A percentile compares a stretch with the other conserved stretches of the same genome.
Conservation (phyloP, 2,888 invertebrate genomes). For the Arctia plantaginis region DNA sequence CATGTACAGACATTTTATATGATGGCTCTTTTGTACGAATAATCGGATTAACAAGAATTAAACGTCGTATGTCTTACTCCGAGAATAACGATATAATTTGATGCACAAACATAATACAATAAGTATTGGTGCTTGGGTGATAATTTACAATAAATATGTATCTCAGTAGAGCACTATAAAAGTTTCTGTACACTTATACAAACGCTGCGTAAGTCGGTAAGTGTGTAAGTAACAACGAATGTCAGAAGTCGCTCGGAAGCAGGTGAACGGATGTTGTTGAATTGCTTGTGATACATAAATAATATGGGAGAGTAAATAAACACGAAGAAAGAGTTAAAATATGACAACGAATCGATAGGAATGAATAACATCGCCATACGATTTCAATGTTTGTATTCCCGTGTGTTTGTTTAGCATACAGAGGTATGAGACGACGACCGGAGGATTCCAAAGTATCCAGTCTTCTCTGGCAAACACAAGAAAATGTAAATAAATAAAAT, state of each 20-base stretch:
- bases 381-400: constrained; percentile 74
- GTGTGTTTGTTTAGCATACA: constrained; percentile 74
- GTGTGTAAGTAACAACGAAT: not conserved
- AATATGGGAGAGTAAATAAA: constrained; percentile 40
- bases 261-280: constrained; percentile 20
- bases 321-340: constrained; percentile 45
- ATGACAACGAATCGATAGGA: constrained; percentile 67
- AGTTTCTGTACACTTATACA: not conserved
- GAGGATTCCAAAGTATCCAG: constrained; percentile 55
- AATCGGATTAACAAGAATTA: not conserved
- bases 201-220: not conserved
- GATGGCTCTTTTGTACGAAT: not conserved
- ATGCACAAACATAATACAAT: not conserved
- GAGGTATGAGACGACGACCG: constrained; percentile 65
- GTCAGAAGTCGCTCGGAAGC: not conserved
- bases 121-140: not conserved
- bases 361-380: constrained; percentile 72
- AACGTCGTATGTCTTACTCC: not conserved
- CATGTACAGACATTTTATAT: constrained; percentile 34
- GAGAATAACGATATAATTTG: not conserved
- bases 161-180: not conserved
- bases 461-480: constrained; percentile 64
- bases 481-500: constrained; percentile 69
- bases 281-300: constrained; percentile 26
- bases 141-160: not conserved